Evolutionary conservation across 1,140 invertebrate genomes (phyloP), one percentile per base, ranked within the genome.

Genomic region (Drosophila equinoxialis): DNA sequence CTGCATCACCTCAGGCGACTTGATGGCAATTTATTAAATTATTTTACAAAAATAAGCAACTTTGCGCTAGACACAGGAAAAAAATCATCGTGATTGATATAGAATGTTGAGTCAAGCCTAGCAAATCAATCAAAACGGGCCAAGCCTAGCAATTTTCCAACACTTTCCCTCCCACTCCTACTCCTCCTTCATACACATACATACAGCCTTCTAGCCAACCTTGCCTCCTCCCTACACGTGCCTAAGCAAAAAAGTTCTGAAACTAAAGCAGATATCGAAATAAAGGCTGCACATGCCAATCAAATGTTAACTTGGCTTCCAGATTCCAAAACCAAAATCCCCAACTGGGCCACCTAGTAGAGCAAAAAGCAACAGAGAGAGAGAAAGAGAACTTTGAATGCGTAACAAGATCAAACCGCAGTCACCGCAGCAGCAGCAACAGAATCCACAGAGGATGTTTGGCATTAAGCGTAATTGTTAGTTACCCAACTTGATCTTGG

Each of bases 361-460:
- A 58, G 45, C 45, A 20, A 5, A 39, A 6, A 42, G 20, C 11
- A 54, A 62, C 57, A n/a, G 35, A 35, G 14, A 26, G 6, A 45
- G 60, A 51, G 69, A 6, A 30, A 14, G 26, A 33, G 55, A 60
- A 61, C 61, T 58, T 41, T 60, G 60, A 89, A 89, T 89, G 84
- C 84, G 84, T 87, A 89, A 89, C 84, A 89, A 89, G 84, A 87
- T 87, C 84, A 87, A 87, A 89, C 84, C 84, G 17, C 80, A 83
- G 84, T 66, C 80, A 89, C 84, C 83, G 83, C 84, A 89, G 48
- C 64, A 37, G 67, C 65, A 65, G 60, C 37, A 7, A 37, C 54
- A 67, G 48, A 54, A 59, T 42, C 54, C 33, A 69, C 81, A 83
- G 81, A 87, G 83, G 83, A 87, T 87, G 83, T 87, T 87, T 87